Evolutionary conservation across 2,888 invertebrate genomes (phyloP).

Genomic region (Meandrusa payeni): DNA sequence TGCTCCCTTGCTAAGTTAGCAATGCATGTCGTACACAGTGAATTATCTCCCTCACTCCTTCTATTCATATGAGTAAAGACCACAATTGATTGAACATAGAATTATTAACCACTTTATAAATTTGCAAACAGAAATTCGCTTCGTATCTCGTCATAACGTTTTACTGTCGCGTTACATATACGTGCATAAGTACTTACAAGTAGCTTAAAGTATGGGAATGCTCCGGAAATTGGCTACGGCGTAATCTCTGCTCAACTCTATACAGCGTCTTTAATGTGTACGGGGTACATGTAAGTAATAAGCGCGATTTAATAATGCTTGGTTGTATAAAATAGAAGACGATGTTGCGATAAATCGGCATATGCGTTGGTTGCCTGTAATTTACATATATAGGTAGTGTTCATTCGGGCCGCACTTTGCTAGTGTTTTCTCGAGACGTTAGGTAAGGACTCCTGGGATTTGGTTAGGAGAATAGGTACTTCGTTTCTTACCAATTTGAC

Average conservation of each 20-base stretch:
- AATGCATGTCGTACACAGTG: constrained; percentile 25
- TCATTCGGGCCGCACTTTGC: constrained; percentile 5
- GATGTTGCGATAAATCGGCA: constrained; percentile 5
- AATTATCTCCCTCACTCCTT: constrained; percentile 26
- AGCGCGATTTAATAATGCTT: constrained; percentile 21
- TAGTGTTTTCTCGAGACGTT: constrained; percentile 6
- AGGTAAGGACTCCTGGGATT: constrained; percentile 18
- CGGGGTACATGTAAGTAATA: constrained; percentile 13
- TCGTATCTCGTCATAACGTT: constrained; percentile 71
- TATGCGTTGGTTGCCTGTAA: neutral
- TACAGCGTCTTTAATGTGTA: constrained; percentile 16
- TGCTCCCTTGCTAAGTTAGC: constrained; percentile 40
- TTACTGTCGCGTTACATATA: constrained; percentile 58
- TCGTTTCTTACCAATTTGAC: constrained; percentile 13
- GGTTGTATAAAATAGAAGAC: constrained; percentile 6
- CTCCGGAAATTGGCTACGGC: constrained; percentile 57
- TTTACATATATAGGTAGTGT: constrained; percentile 17
- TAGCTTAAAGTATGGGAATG: constrained; percentile 49
- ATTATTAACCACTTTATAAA: constrained; percentile 29
- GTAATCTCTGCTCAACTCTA: constrained; percentile 53
- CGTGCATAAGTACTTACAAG: constrained; percentile 34
- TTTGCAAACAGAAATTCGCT: constrained; percentile 50
- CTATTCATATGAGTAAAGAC: constrained; percentile 28
- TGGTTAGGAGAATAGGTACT: constrained; percentile 4
- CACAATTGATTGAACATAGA: constrained; percentile 25